Conservation (phyloP, 2,888 invertebrate genomes). For the Drosophila incognita region DNA sequence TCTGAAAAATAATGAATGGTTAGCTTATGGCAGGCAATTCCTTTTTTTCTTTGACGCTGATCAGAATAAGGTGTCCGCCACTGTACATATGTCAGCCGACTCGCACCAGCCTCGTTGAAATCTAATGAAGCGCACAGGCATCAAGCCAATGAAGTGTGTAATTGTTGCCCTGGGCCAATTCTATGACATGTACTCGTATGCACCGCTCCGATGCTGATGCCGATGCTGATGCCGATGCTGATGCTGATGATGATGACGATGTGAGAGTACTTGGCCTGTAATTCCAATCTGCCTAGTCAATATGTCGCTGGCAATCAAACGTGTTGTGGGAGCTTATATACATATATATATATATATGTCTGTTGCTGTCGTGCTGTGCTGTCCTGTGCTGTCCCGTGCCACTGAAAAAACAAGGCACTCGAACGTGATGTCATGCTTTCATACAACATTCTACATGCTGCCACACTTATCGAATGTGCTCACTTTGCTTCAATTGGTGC, state of each 20-base stretch:
- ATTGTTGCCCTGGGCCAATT: slow-evolving; percentile 53
- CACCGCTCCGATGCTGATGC: slow-evolving; percentile 14
- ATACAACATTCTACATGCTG: neutral
- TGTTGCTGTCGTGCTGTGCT: slow-evolving; percentile 8
- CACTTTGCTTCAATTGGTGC: slow-evolving; percentile 6
- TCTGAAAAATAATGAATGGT: too few relatives aligned
- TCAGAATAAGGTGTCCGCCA: too few relatives aligned
- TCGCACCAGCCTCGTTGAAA: slow-evolving; percentile 9
- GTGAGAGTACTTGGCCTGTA: slow-evolving; percentile 7
- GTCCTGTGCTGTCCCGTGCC: neutral
- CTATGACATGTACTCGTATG: slow-evolving; percentile 15
- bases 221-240: neutral
- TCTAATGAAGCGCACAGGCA: slow-evolving; percentile 51
- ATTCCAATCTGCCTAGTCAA: slow-evolving; percentile 18
- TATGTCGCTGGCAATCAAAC: slow-evolving; percentile 32
- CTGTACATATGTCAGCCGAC: neutral
- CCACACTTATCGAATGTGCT: neutral
- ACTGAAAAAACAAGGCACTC: slow-evolving; percentile 50
- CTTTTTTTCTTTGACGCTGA: too few relatives aligned
- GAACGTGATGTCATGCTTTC: slow-evolving; percentile 54
- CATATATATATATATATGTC: neutral
- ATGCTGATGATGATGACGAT: slow-evolving; percentile 2
- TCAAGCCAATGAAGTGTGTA: slow-evolving; percentile 63
- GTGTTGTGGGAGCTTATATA: neutral
- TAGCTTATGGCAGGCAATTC: too few relatives aligned